These are phyloP conservation scores for Trichomalopsis sarcophagae DNA, from an alignment of 1,140 invertebrate genomes.

Conservation along the genomic window DNA sequence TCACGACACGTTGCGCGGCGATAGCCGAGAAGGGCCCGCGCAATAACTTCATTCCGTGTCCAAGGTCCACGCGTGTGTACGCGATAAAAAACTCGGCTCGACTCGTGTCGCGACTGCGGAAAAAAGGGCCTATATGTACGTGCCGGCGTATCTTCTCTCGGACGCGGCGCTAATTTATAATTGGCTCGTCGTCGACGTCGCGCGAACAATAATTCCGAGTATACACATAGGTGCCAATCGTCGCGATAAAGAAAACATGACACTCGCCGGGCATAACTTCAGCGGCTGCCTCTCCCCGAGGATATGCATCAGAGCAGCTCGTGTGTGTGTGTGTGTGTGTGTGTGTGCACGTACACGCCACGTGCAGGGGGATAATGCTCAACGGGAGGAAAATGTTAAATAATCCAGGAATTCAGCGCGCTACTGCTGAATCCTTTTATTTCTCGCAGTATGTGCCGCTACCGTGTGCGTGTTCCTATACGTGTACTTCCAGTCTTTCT, in stretches of 20 bases:
- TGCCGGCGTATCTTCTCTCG: neutral
- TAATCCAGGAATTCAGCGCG: conserved; percentile 21
- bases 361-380: neutral
- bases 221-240: neutral
- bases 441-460: neutral
- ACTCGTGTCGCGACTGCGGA: neutral
- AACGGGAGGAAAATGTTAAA: conserved; percentile 18
- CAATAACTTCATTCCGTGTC: conserved; percentile 4
- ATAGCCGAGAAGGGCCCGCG: conserved; percentile 2
- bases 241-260: conserved; percentile 27
- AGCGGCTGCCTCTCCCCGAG: neutral
- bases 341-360: neutral
- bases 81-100: neutral
- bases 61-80: too few relatives aligned
- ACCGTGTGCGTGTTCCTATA: too few relatives aligned
- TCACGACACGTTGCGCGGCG: conserved; percentile 12
- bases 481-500: neutral
- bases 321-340: neutral
- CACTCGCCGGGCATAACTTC: neutral
- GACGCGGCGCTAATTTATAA: conserved; percentile 15
- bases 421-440: neutral
- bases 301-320: neutral
- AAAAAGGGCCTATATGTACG: neutral
- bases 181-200: neutral
- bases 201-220: conserved; percentile 15